These are phyloP conservation scores for Tragelaphus imberbis DNA, from an alignment of 2,113 vertebrate genomes.

Conservation along the genomic window DNA sequence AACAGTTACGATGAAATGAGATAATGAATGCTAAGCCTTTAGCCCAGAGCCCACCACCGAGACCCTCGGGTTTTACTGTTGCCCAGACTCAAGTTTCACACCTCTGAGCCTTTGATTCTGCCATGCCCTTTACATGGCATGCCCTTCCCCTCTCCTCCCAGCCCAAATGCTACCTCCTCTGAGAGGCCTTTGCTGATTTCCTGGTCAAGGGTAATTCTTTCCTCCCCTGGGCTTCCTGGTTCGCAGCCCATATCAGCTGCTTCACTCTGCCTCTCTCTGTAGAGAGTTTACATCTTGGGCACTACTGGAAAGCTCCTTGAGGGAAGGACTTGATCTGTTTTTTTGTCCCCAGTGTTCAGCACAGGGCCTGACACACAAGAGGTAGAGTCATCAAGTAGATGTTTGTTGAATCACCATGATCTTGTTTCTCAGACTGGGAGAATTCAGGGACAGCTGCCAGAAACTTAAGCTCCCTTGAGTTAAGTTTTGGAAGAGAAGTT, in stretches of 20 bases:
- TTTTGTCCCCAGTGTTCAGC: not conserved
- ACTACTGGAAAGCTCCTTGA: not conserved
- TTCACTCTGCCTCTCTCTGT: not conserved
- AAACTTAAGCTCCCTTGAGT: not conserved
- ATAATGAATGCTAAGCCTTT: not conserved
- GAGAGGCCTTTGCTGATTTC: not conserved
- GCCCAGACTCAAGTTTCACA: not conserved
- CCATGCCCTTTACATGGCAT: not conserved
- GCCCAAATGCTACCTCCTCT: not conserved
- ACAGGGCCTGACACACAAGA: not conserved
- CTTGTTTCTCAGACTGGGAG: slow-evolving; percentile 1
- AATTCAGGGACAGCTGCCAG: slow-evolving; percentile 26
- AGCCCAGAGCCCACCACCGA: not conserved
- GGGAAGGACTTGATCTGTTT: not conserved
- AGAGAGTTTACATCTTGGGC: not conserved
- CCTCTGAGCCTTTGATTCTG: not conserved
- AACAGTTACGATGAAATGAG: not conserved
- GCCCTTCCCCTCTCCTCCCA: not conserved
- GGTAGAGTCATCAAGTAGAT: not conserved
- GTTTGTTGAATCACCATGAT: not conserved
- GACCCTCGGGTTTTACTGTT: not conserved
- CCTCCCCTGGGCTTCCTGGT: not conserved
- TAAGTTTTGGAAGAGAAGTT: slow-evolving; percentile 1
- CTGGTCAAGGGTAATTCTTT: not conserved
- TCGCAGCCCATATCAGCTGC: not conserved